phyloP scores from a whole-genome alignment of 2,797 vertebrate genomes.

The Naso thynnoides region DNA sequence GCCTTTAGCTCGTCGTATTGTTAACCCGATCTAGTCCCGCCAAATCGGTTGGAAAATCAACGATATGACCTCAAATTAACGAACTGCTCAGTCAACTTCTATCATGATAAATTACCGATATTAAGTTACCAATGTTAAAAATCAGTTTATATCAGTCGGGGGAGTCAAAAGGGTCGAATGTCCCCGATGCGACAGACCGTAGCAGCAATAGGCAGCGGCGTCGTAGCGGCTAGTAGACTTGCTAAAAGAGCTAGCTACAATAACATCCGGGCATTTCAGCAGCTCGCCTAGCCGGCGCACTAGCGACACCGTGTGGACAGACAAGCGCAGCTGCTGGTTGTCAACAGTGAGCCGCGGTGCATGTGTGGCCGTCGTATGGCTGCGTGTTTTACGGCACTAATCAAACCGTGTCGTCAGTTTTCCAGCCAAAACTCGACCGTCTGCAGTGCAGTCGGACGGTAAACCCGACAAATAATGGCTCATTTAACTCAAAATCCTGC shows the following conservation, averaged over 20 bases:
- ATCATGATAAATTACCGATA: constrained; percentile 69
- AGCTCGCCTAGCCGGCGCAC: not conserved
- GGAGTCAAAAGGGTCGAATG: constrained; percentile 56
- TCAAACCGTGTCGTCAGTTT: not conserved
- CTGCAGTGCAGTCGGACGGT: not conserved
- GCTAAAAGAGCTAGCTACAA: constrained; percentile 80
- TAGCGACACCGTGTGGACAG: constrained; percentile 32
- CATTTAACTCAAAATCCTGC: constrained; percentile 80
- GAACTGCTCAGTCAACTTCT: constrained; percentile 46
- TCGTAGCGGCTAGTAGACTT: constrained; percentile 72
- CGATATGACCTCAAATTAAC: constrained; percentile 49
- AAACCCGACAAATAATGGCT: constrained; percentile 69
- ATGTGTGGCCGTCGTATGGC: constrained; percentile 6
- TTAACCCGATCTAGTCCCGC: constrained; percentile 76
- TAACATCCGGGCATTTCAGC: constrained; percentile 82
- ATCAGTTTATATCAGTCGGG: constrained; percentile 16
- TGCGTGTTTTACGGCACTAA: not conserved
- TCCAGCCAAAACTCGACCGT: rapidly evolving
- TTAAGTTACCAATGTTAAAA: constrained; percentile 39
- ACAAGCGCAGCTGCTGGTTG: not conserved
- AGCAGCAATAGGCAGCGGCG: constrained; percentile 68
- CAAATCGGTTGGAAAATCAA: constrained; percentile 67
- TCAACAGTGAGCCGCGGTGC: not conserved
- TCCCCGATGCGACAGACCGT: constrained; percentile 73
- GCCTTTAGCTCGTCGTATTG: constrained; percentile 75